These are phyloP conservation scores for Blastobasis adustella DNA, from an alignment of 2,888 invertebrate species.

Conservation along the genomic window DNA sequence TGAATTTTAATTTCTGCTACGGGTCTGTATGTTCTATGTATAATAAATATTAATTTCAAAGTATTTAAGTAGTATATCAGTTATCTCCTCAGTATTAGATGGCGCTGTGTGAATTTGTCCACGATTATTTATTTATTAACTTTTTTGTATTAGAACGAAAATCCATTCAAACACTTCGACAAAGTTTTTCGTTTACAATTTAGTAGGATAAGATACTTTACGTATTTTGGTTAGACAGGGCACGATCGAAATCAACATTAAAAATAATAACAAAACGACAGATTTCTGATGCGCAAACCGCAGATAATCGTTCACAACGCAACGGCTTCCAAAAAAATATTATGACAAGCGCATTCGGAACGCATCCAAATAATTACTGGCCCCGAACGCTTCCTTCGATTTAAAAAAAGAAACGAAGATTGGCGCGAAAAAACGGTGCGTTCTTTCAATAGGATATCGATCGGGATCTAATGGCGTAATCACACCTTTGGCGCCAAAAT, in stretches of 20 bases:
- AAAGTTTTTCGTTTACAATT: too few species aligned
- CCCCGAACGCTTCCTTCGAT: conserved; percentile 34
- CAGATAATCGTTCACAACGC: neutral
- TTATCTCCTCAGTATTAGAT: too few species aligned
- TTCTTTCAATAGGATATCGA: conserved; percentile 64
- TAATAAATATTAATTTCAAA: too few species aligned
- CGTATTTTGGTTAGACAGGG: too few species aligned
- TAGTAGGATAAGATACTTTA: too few species aligned
- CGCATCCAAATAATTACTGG: conserved; percentile 54
- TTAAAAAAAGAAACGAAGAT: conserved; percentile 25
- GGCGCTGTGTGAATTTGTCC: too few species aligned
- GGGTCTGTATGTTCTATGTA: too few species aligned
- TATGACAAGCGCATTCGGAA: conserved; percentile 51
- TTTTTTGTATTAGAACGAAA: too few species aligned
- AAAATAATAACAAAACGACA: conserved; percentile 4
- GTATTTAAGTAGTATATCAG: too few species aligned
- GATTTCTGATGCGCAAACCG: conserved; percentile 6
- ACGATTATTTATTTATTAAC: too few species aligned
- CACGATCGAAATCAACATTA: neutral
- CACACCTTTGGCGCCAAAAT: conserved; percentile 59
- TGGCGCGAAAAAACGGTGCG: conserved; percentile 32
- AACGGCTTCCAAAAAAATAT: conserved; percentile 31
- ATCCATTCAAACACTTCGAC: too few species aligned
- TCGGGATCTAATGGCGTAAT: conserved; percentile 68
- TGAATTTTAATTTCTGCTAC: too few species aligned